phyloP scores from a whole-genome alignment of 64 coral and sea anemone species.

The Montipora sp. region DNA sequence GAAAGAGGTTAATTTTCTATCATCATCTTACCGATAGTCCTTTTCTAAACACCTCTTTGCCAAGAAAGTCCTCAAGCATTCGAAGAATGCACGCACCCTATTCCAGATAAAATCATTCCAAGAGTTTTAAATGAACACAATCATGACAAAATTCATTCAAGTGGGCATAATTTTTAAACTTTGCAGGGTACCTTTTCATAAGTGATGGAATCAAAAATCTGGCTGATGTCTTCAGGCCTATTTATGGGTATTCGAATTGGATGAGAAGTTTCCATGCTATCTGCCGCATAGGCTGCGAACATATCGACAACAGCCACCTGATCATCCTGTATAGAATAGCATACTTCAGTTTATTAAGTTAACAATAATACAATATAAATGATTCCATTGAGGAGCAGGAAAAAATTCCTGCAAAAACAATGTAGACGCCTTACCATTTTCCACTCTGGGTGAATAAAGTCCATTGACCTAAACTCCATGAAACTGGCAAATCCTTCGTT shows the following conservation, averaged over 20 bases:
- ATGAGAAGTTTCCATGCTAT: slow-evolving; percentile 77
- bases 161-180: neutral
- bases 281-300: slow-evolving; percentile 40
- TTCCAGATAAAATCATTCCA: neutral
- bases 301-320: slow-evolving; percentile 67
- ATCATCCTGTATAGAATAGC: slow-evolving; percentile 56
- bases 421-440: slow-evolving; percentile 43
- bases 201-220: slow-evolving; percentile 85
- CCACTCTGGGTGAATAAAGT: slow-evolving; percentile 62
- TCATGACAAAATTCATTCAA: too few relatives aligned
- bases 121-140: too few relatives aligned
- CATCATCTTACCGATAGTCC: slow-evolving; percentile 69
- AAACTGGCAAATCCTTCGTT: slow-evolving; percentile 87
- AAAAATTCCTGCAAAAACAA: neutral
- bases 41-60: slow-evolving; percentile 60
- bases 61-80: slow-evolving; percentile 72
- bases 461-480: slow-evolving; percentile 58
- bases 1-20: too few relatives aligned
- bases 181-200: slow-evolving; percentile 74
- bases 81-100: slow-evolving; percentile 72
- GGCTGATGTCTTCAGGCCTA: slow-evolving; percentile 77
- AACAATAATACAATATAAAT: neutral
- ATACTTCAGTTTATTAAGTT: too few relatives aligned
- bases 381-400: neutral
- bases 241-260: slow-evolving; percentile 75